phyloP scores from a whole-genome alignment of 2,888 invertebrate genomes.

The Nomada hirtipes region DNA sequence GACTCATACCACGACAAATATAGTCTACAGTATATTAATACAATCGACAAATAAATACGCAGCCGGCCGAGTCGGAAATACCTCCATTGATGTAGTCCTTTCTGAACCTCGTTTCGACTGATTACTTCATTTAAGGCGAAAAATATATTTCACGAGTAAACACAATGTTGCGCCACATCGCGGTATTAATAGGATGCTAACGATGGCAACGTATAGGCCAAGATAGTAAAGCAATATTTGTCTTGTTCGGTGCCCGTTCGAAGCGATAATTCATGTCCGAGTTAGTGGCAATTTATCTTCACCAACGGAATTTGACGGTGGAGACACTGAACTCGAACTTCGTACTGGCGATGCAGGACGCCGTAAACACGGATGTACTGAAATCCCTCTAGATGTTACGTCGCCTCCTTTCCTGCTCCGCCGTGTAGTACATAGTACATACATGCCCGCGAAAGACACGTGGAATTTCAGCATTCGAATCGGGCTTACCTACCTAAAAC shows the following conservation, averaged over 20 bases:
- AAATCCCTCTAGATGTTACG: not conserved
- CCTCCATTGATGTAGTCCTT: no score
- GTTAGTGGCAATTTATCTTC: conserved; percentile 20
- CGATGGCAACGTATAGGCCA: not conserved
- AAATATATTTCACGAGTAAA: not conserved
- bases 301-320: conserved; percentile 12
- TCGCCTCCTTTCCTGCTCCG: conserved; percentile 54
- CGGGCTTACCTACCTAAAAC: conserved; percentile 32
- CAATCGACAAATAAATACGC: not conserved
- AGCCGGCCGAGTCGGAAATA: not conserved
- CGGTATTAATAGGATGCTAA: not conserved
- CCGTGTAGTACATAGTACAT: not conserved
- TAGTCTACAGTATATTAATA: no score
- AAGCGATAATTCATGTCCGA: conserved; percentile 23
- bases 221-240: not conserved
- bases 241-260: not conserved
- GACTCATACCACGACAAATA: no score
- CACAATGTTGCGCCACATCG: not conserved
- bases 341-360: conserved; percentile 24
- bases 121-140: not conserved
- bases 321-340: conserved; percentile 26
- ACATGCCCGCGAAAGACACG: conserved; percentile 22
- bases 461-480: conserved; percentile 28
- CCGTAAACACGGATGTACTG: conserved; percentile 28
- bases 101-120: no score